These are phyloP conservation scores for Agrotis clavis DNA, from an alignment of 2,888 invertebrate species.

Conservation along the genomic window DNA sequence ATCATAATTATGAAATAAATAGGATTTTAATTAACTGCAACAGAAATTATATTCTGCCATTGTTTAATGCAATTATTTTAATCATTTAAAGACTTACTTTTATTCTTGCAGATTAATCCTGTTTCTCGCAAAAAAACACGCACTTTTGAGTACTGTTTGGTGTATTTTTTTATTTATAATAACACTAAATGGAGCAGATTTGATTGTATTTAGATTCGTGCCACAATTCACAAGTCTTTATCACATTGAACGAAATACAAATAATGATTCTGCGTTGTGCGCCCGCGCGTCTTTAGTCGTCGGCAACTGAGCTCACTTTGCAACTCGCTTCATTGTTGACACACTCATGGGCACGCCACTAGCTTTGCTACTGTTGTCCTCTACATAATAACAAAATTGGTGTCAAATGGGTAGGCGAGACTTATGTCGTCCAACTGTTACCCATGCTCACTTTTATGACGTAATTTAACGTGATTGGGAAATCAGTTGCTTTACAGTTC, in stretches of 20 bases:
- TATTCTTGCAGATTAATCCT: constrained; percentile 8
- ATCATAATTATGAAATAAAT: neutral
- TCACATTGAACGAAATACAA: constrained; percentile 4
- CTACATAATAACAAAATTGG: constrained; percentile 38
- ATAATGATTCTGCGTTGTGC: constrained; percentile 19
- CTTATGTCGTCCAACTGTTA: neutral
- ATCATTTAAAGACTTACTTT: constrained; percentile 32
- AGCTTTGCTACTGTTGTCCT: constrained; percentile 26
- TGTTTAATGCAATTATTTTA: neutral
- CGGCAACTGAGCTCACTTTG: constrained; percentile 40
- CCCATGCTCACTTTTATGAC: constrained; percentile 4
- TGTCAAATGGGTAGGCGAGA: constrained; percentile 44
- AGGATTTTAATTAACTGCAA: no score
- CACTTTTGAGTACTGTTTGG: constrained; percentile 8
- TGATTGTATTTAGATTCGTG: constrained; percentile 37
- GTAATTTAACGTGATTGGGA: constrained; percentile 19
- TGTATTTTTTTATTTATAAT: constrained; percentile 10
- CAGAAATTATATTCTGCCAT: neutral
- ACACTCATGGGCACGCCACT: constrained; percentile 16
- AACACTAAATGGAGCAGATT: constrained; percentile 10
- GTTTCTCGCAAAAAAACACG: constrained; percentile 5
- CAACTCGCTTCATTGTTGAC: constrained; percentile 48
- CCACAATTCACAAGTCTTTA: constrained; percentile 15
- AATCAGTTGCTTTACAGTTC: constrained; percentile 18
- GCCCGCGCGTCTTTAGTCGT: constrained; percentile 31